Evolutionary conservation across 2,113 vertebrate genomes (phyloP), one percentile per base, ranked within the genome.

Genomic region (Papio anubis): DNA sequence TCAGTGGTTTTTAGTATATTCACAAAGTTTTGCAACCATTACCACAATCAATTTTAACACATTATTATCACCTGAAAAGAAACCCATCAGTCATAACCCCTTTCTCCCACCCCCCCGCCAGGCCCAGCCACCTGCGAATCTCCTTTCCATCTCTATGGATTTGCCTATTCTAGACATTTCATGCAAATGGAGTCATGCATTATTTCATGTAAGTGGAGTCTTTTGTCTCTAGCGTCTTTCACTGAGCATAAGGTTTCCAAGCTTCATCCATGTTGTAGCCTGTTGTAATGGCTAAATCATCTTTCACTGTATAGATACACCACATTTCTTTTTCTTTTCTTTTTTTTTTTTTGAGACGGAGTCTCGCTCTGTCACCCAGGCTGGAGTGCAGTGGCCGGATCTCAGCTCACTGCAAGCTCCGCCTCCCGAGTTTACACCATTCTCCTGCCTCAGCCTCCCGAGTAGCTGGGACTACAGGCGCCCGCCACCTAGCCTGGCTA

Each of bases 91-190:
- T 45, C 13, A 2, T 38, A 9, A 18, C 9, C 30, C 11, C 35
- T 23, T 9, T 14, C 12, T 64, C 23, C 25, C 38, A 23, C 0
- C 48, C 21, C 12, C 40, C 13, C 5, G 3, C 16, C 1, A 40
- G 73, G 2, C 23, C 70, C 35, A 14, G 0, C 3, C 6, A 0
- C 3, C 13, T 21, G 45, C 27, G 5, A 4, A 3, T 8, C 32
- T 57, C 4, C 52, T 78, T n/a, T 50, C 61, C 35, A 45, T 84
- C 59, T 82, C 17, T 21, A 2, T 55, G 27, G 32, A n/a, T 79
- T 16, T 94, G 59, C 35, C 40, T 78, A 0, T 61, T 78, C 43
- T 40, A 38, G 55, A 40, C 30, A 38, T 76, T 81, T 70, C 59
- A 30, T 52, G 1, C 27, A 25, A 48, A 25, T 21, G n/a, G 30